phyloP scores from a whole-genome alignment of 2,113 vertebrate genomes.

The Chunga burmeisteri region DNA sequence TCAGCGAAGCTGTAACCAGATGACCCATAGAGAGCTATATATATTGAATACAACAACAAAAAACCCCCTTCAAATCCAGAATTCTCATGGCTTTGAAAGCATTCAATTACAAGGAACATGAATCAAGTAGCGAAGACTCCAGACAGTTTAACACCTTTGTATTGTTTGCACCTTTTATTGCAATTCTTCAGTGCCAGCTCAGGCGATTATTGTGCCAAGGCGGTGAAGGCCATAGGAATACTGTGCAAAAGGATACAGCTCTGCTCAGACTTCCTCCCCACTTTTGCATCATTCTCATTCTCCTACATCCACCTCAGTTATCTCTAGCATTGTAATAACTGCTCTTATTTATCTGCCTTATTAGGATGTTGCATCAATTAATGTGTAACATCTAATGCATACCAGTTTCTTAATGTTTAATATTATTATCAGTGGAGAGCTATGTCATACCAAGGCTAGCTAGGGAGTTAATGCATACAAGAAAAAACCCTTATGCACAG shows the following conservation, averaged over 20 bases:
- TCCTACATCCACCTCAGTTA: neutral
- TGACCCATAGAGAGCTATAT: neutral
- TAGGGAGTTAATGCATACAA: neutral
- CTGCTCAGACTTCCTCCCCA: neutral
- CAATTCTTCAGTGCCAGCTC: conserved; percentile 19
- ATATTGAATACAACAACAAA: neutral
- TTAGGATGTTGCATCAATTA: conserved; percentile 6
- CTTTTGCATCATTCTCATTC: neutral
- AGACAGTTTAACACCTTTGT: conserved; percentile 25
- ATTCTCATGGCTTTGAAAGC: conserved; percentile 10
- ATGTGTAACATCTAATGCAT: neutral
- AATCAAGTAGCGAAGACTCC: neutral
- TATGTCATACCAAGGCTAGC: neutral
- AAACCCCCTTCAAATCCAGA: neutral
- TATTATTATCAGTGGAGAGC: neutral
- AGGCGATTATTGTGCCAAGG: neutral
- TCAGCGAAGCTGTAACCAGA: neutral
- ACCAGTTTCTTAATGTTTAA: neutral
- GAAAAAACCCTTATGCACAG: neutral
- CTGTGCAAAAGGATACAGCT: neutral
- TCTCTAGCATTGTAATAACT: neutral
- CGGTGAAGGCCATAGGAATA: neutral
- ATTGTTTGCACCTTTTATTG: conserved; percentile 30
- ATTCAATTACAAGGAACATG: conserved; percentile 21
- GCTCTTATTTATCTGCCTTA: conserved; percentile 18